phyloP scores from a whole-genome alignment of 2,888 invertebrate genomes.

The Meiosimyza platycephala region DNA sequence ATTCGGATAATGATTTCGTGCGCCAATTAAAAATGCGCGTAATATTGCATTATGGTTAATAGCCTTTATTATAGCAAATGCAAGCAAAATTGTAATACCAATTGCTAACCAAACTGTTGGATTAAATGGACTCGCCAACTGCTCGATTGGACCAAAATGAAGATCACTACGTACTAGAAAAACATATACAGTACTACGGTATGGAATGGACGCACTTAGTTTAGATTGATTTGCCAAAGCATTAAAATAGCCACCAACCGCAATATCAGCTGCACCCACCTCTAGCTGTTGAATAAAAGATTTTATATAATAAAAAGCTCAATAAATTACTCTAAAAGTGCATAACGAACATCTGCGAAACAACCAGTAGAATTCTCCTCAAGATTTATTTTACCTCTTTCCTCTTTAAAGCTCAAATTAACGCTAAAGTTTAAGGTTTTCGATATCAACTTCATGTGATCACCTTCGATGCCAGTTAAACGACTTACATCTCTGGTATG shows the following conservation, averaged over 20 bases:
- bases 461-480: conserved; percentile 56
- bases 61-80: conserved; percentile 32
- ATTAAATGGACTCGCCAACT: conserved; percentile 51
- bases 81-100: conserved; percentile 30
- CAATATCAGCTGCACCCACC: conserved; percentile 47
- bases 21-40: conserved; percentile 43
- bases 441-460: conserved; percentile 52
- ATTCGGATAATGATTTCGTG: conserved; percentile 42
- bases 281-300: conserved; percentile 46
- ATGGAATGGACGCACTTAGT: no score
- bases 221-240: no score
- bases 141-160: conserved; percentile 46
- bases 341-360: conserved; percentile 50
- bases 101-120: conserved; percentile 49
- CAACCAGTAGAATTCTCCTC: conserved; percentile 49
- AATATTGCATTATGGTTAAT: conserved; percentile 3
- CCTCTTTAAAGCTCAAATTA: conserved; percentile 45
- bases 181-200: conserved; percentile 40
- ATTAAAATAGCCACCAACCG: conserved; percentile 49
- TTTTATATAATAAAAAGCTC: no score
- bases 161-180: conserved; percentile 51
- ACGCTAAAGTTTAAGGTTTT: conserved; percentile 52
- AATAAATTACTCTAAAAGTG: no score
- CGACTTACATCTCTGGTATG: conserved; percentile 40
- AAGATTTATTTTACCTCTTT: conserved; percentile 40